Evolutionary conservation across 1,140 invertebrate genomes (phyloP), one percentile per base, ranked within the genome.

Genomic region (Caenorhabditis brenneri): DNA sequence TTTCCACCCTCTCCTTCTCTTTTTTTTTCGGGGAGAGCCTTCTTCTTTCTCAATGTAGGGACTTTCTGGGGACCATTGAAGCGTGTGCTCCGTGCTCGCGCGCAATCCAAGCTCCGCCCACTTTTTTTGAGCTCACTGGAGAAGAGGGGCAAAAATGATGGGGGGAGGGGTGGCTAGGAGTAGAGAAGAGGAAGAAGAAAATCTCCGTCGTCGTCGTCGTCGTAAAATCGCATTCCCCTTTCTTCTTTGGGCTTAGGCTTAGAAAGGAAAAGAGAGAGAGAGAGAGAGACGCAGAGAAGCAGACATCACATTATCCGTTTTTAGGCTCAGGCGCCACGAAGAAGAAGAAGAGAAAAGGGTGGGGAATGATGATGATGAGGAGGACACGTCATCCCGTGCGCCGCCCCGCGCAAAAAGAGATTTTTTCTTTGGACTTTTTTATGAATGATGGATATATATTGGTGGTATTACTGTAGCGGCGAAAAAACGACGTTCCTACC

Each of bases 61-160:
- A 36, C 36, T 42, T 79, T 85, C 80, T 58, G 42, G 24, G 79
- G 80, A 55, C 65, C 65, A 74, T 74, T 74, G 65, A 74, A 74
- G 65, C 65, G 65, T 74, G 65, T 58, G 22, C 49, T 58, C 0
- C 16, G 6, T 10, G 7, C 58, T n/a, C n/a, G 4, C 19, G 19
- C 19, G 15, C 65, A n/a, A n/a, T n/a, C n/a, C 2, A 74, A 12
- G 65, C 36, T 24, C 27, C 65, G 33, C 65, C 65, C 36, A 16
- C n/a, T 74, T 42, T 12, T 36, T 31, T 29, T 12, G 16, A 16
- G 15, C 4, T 36, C 9, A 33, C 33, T n/a, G 15, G 19, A 36
- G 33, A 22, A n/a, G 33, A 31, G 33, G 33, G 58, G 58, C 31
- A 65, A 65, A 39, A 65, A 36, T 65, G 58, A 65, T 65, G 58